Evolutionary conservation across 1,140 invertebrate genomes (phyloP).

Genomic region (Macrostomum lignano): DNA sequence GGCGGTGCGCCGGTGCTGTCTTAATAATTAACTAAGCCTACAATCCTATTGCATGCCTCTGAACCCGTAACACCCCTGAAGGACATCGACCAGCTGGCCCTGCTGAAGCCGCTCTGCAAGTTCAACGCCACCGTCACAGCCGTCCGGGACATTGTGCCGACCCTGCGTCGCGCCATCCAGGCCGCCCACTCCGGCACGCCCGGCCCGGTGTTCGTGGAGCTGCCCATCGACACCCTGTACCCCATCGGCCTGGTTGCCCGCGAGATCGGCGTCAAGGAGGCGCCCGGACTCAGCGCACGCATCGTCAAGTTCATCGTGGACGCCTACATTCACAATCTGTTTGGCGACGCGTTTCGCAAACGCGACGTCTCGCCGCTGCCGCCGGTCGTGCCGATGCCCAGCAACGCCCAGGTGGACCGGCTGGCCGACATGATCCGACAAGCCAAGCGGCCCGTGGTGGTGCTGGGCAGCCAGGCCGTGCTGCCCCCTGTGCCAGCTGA

Average conservation of each 20-base stretch:
- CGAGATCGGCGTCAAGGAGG: constrained; percentile 30
- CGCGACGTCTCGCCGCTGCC: constrained; percentile 30
- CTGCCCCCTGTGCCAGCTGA: constrained; percentile 31
- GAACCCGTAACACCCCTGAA: no score
- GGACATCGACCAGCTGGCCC: constrained; percentile 38
- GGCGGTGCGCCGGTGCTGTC: no score
- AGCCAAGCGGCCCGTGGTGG: constrained; percentile 34
- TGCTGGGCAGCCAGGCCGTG: constrained; percentile 36
- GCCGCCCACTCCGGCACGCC: constrained; percentile 35
- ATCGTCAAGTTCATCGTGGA: constrained; percentile 32
- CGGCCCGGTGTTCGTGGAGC: constrained; percentile 38
- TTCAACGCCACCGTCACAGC: constrained; percentile 24
- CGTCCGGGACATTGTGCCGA: constrained; percentile 34
- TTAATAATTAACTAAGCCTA: no score
- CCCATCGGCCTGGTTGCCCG: constrained; percentile 33
- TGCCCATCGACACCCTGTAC: constrained; percentile 39
- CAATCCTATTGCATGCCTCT: no score
- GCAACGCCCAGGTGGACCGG: constrained; percentile 9
- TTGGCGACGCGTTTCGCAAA: constrained; percentile 33
- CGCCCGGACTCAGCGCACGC: constrained; percentile 21
- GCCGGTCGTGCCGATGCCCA: constrained; percentile 15
- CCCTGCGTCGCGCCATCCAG: constrained; percentile 32
- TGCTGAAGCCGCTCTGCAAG: constrained; percentile 38
- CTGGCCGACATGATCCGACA: constrained; percentile 5
- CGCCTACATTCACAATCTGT: constrained; percentile 34